Base-by-base conservation (phyloP, 2,113 vertebrate genomes). In the Paracanthobrama guichenoti region DNA sequence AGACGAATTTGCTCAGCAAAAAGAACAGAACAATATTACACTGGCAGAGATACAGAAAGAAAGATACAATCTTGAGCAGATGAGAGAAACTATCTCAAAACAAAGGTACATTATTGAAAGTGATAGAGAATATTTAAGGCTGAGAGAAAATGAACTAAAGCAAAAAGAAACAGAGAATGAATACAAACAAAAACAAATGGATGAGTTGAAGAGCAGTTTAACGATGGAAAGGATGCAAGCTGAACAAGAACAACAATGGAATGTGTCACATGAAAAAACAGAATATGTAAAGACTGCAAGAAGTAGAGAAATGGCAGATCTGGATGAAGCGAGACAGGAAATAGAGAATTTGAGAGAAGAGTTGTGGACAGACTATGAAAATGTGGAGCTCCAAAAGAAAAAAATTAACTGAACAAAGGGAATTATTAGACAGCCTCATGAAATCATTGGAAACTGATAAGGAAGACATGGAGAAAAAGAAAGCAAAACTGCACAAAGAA, bases 61-160 rank as follows among this genome's bases (percentile, higher is more conserved):
- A 48, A 48, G 16, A 50, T 4, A 55, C 4, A 71, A 66, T 28
- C 50, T 87, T 22, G 81, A 69, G 20, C 53, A 81, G 28, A 44
- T 67, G 16, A 87, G 81, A 64, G 76, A 60, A 48, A 74, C 69
- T 13, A 85, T 84, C 13, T 67, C 53, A 44, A 86, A 60, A 60
- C 46, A 77, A 82, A 85, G 7, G 22, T 12, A 24, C 3, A 60
- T 35, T 44, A 6, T 85, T 35, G 76, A 81, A 26, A 42, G 16
- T 57, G 50, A 73, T 6, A 86, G 46, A 44, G 67, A 81, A 64
- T 28, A 67, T 26, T 48, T 81, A 28, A 12, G 22, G 50, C 3
- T 7, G 2, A 84, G 42, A 62, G 24, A 50, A 60, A 53, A 42
- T 16, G 73, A 67, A 2, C 31, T n/a, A 22, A 16, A 77, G 2